Percentiles rank a stretch among this genome's conserved stretches.
Evolutionary conservation across 2,888 invertebrate species (phyloP).

Genomic region (Aphidoletes aphidimyza): DNA sequence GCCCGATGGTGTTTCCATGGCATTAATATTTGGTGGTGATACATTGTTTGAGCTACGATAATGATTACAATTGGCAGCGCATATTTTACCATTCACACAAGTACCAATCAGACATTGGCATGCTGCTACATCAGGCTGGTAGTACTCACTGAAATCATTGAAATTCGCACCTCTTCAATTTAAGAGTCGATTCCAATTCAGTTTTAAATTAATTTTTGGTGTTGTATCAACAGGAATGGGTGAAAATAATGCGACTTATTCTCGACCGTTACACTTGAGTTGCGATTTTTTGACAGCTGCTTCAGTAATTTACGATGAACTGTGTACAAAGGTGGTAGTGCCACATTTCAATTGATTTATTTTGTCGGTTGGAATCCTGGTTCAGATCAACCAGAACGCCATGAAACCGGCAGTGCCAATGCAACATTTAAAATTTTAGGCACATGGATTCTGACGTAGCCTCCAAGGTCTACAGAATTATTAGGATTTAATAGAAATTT

Average conservation of each 20-base stretch:
- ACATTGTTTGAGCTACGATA: conserved; percentile 91
- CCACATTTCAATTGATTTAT: conserved; percentile 94
- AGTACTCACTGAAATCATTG: conserved; percentile 70
- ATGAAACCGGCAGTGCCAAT: conserved; percentile 82
- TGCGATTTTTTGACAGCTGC: conserved; percentile 89
- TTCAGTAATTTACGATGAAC: conserved; percentile 87
- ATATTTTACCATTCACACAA: conserved; percentile 91
- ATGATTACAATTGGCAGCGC: conserved; percentile 91
- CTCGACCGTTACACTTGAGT: conserved; percentile 79
- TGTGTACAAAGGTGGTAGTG: conserved; percentile 83
- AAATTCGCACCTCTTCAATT: neutral
- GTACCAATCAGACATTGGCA: conserved; percentile 89
- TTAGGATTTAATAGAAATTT: too few relatives aligned
- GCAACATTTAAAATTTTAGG: conserved; percentile 85
- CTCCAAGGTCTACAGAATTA: too few relatives aligned
- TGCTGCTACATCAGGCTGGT: conserved; percentile 84
- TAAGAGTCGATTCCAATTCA: neutral
- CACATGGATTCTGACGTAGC: too few relatives aligned
- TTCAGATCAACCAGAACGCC: conserved; percentile 83
- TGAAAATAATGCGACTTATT: conserved; percentile 89
- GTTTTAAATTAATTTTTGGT: neutral
- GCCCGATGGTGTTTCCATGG: conserved; percentile 93
- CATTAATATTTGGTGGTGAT: conserved; percentile 94
- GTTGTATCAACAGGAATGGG: conserved; percentile 75
- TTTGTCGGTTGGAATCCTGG: conserved; percentile 99